Evolutionary conservation across 2,113 vertebrate species (phyloP).

Genomic region (Mobula birostris): DNA sequence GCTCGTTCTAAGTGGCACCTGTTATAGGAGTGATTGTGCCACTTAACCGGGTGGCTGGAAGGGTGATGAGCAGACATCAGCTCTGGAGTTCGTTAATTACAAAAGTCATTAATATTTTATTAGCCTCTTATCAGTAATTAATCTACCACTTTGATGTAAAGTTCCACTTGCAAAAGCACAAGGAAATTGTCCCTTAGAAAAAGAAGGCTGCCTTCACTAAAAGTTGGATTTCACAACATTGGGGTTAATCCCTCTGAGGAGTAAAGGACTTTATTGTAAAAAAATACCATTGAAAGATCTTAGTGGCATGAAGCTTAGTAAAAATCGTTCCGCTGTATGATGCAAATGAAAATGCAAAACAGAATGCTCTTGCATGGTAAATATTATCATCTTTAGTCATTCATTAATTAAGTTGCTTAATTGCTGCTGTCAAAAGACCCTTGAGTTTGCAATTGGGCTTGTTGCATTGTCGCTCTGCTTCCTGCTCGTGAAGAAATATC

Average conservation of each 20-base stretch:
- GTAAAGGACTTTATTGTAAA: conserved; percentile 39
- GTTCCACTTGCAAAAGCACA: conserved; percentile 67
- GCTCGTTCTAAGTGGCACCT: neutral
- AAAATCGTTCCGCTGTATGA: conserved; percentile 57
- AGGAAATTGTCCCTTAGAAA: conserved; percentile 54
- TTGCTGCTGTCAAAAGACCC: conserved; percentile 78
- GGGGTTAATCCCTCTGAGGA: conserved; percentile 44
- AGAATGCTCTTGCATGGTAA: conserved; percentile 73
- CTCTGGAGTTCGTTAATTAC: conserved; percentile 67
- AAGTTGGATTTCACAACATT: conserved; percentile 44
- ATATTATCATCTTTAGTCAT: conserved; percentile 79
- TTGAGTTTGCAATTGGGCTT: conserved; percentile 61
- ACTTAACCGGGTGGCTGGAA: neutral
- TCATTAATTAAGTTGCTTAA: conserved; percentile 82
- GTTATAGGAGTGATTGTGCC: neutral
- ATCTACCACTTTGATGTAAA: conserved; percentile 75
- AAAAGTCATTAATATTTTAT: conserved; percentile 75
- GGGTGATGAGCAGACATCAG: neutral
- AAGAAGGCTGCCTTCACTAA: conserved; percentile 43
- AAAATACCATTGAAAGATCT: conserved; percentile 30
- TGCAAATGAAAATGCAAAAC: conserved; percentile 70
- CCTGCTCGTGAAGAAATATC: conserved; percentile 45
- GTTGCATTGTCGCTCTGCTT: conserved; percentile 55
- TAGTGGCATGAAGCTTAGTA: neutral
- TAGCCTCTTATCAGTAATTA: conserved; percentile 80